phyloP scores from a whole-genome alignment of 2,888 invertebrate species.

The Brachynemurus nebulosus region DNA sequence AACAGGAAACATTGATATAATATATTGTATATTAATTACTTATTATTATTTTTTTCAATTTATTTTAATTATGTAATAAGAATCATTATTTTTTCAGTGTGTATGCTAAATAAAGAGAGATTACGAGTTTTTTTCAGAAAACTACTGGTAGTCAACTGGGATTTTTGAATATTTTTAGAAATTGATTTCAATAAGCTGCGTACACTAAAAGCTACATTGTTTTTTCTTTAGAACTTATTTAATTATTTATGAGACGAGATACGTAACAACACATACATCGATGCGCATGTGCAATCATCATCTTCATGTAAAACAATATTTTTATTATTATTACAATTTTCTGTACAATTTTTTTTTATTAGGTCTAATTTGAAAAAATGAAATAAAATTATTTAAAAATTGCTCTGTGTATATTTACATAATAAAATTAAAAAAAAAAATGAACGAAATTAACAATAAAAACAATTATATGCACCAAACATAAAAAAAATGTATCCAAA shows the following conservation, averaged over 20 bases:
- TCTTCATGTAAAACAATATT: neutral
- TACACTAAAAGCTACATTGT: constrained; percentile 1
- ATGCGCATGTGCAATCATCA: neutral
- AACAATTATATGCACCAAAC: constrained; percentile 1
- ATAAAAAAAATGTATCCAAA: constrained; percentile 1
- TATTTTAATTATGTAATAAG: constrained; percentile 7
- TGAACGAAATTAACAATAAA: neutral
- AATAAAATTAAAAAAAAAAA: neutral
- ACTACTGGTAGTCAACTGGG: neutral
- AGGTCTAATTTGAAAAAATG: neutral
- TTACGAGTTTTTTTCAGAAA: neutral
- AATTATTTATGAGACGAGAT: no score
- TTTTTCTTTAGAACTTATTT: neutral
- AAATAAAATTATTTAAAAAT: neutral
- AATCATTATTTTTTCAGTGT: neutral
- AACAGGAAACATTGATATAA: constrained; percentile 37
- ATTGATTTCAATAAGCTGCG: neutral
- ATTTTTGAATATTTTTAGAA: neutral
- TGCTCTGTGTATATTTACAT: neutral
- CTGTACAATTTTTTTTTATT: neutral
- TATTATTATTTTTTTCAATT: constrained; percentile 12
- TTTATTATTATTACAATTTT: neutral
- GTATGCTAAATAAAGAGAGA: neutral
- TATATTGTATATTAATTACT: constrained; percentile 10
- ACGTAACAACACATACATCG: neutral